Evolutionary conservation across 2,888 invertebrate genomes (phyloP), one percentile per base, ranked within the genome.

Genomic region (Agonopterix subpropinquella): DNA sequence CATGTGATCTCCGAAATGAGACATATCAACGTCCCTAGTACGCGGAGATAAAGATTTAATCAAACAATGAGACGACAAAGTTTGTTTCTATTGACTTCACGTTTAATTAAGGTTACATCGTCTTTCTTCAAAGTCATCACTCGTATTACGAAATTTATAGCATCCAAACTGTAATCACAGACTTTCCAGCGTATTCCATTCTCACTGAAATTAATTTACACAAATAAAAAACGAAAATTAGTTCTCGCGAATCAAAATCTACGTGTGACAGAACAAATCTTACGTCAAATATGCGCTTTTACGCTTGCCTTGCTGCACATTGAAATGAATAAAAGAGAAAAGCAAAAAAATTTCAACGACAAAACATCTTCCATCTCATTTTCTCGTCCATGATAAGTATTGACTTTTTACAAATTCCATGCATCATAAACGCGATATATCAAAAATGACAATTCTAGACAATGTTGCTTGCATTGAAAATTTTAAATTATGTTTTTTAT

Each of bases 1-100:
- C 92, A 95, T 93, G 69, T 91, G 93, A 70, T 91, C 90, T 36
- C 78, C 77, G 58, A 84, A 86, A 74, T 85, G 87, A 74, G 86
- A 86, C 88, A 88, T 88, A 78, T 77, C 85, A 78, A 73, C 61
- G 58, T 57, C 60, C 59, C 68, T 57, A 58, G 59, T 56, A 51
- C 53, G 57, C 57, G 56, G 51, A 68, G 68, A 71, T 73, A 77
- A 62, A 54, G 60, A 67, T 65, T 67, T 59, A 67, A 67, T 67
- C 70, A 81, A 77, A 80, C 78, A 82, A 84, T 78, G 79, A 82
- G 68, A 79, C 68, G 74, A 77, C 74, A 80, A 82, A 77, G 76
- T 78, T 81, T 84, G 74, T 79, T 79, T 77, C 73, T 74, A 57
- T 61, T 61, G 61, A 69, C 64, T 77, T 73, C 72, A 70, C 69